phyloP scores from a whole-genome alignment of 2,797 vertebrate genomes.

The Gadopsis bispinosus region DNA sequence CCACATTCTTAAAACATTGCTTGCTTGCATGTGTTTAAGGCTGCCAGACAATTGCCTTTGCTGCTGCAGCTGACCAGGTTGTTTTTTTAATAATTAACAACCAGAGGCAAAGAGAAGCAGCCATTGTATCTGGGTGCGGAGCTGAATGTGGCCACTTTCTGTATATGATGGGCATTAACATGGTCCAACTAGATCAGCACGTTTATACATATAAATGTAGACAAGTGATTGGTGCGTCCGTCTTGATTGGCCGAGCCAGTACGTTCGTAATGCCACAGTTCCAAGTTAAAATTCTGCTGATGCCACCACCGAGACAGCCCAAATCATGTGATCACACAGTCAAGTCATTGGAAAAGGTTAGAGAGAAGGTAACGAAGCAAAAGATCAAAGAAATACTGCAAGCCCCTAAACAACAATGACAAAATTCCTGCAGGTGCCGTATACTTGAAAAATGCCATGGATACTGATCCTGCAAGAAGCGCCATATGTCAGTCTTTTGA shows the following conservation, averaged over 20 bases:
- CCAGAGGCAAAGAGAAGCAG: background rate
- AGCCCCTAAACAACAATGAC: background rate
- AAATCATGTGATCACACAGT: background rate
- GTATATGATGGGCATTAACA: background rate
- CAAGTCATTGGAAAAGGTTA: background rate
- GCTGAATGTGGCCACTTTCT: background rate
- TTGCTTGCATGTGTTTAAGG: background rate
- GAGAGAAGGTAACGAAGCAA: background rate
- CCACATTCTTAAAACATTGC: background rate
- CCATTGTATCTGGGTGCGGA: background rate
- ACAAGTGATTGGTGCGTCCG: background rate
- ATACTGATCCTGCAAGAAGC: background rate
- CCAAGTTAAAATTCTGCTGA: background rate
- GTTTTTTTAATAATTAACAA: background rate
- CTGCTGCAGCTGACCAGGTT: background rate
- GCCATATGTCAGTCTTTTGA: slow-evolving; percentile 4
- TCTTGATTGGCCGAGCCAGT: background rate
- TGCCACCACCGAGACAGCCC: background rate
- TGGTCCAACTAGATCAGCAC: background rate
- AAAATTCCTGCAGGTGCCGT: background rate
- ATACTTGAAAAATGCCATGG: background rate
- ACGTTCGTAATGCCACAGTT: background rate
- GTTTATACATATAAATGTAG: background rate
- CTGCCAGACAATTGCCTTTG: background rate
- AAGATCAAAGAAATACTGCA: background rate